A percentile compares a stretch with the other conserved stretches of the same genome.
Evolutionary conservation across 2,888 invertebrate genomes (phyloP).

Genomic region (Boloria selene): DNA sequence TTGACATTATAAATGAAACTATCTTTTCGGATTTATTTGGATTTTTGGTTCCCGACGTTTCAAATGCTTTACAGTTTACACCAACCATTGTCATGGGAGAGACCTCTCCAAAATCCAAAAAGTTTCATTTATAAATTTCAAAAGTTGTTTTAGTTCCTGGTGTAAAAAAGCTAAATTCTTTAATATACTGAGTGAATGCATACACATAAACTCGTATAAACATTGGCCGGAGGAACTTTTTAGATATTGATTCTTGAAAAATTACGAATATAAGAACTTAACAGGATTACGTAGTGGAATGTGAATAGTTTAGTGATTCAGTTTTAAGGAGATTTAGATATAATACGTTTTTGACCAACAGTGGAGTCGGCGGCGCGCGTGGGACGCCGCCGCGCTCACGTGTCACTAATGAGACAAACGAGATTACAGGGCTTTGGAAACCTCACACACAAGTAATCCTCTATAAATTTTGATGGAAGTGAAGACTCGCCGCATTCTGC

Average conservation of each 20-base stretch:
- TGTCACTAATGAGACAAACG: slow-evolving; percentile 59
- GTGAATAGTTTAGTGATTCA: slow-evolving; percentile 25
- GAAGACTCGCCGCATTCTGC: slow-evolving; percentile 31
- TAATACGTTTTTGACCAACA: slow-evolving; percentile 3
- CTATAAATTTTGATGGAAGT: slow-evolving; percentile 54
- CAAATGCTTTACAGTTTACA: too few species aligned
- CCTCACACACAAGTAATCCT: slow-evolving; percentile 63
- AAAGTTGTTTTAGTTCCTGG: too few species aligned
- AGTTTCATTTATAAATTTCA: too few species aligned
- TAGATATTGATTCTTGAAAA: slow-evolving; percentile 1
- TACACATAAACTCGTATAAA: too few species aligned
- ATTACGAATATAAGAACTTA: slow-evolving; percentile 8
- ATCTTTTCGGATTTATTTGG: too few species aligned
- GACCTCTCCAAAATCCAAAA: too few species aligned
- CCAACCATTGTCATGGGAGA: too few species aligned
- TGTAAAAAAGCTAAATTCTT: too few species aligned
- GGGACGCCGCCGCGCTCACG: slow-evolving; percentile 42
- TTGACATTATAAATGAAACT: too few species aligned
- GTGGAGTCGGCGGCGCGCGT: slow-evolving; percentile 18
- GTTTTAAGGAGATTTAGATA: slow-evolving; percentile 25
- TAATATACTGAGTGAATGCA: too few species aligned
- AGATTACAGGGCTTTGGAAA: slow-evolving; percentile 64
- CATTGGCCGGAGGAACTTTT: not conserved
- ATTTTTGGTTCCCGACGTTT: too few species aligned
- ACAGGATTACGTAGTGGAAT: slow-evolving; percentile 11